A percentile compares a stretch with the other conserved stretches of the same genome.
phyloP scores from a whole-genome alignment of 1,140 invertebrate species.

The Eciton burchellii region DNA sequence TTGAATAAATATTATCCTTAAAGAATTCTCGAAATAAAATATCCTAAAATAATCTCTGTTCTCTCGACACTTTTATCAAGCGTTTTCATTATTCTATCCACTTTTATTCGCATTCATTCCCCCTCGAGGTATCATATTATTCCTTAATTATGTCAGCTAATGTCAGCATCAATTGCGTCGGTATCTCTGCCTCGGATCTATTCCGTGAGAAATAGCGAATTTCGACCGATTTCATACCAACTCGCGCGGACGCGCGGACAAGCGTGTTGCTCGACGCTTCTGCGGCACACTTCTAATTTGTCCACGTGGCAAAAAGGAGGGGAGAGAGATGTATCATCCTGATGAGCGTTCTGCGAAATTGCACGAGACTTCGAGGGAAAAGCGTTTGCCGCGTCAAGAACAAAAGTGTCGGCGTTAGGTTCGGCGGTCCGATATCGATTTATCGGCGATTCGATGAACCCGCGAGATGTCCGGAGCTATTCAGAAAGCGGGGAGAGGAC shows the following conservation, averaged over 20 bases:
- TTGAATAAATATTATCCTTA: background rate
- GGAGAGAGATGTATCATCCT: no score
- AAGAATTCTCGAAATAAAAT: background rate
- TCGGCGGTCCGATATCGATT: conserved; percentile 22
- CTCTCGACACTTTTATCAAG: no score
- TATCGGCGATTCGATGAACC: conserved; percentile 37
- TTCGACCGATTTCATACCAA: background rate
- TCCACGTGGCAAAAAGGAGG: background rate
- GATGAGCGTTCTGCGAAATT: background rate
- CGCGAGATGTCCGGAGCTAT: conserved; percentile 5
- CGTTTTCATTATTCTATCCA: no score
- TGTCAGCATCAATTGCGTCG: background rate
- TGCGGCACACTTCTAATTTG: no score
- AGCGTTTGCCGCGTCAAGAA: background rate
- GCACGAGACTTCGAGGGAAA: background rate
- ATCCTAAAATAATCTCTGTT: background rate
- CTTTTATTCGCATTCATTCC: no score
- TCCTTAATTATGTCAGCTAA: background rate
- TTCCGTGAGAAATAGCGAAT: background rate
- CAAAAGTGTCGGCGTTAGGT: background rate
- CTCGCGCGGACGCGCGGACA: background rate
- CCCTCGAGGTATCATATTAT: background rate
- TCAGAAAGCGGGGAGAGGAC: conserved; percentile 34
- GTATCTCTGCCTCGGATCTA: background rate
- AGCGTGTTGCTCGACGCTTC: no score